phyloP scores from a whole-genome alignment of 2,113 vertebrate species.

The Mesitornis unicolor region DNA sequence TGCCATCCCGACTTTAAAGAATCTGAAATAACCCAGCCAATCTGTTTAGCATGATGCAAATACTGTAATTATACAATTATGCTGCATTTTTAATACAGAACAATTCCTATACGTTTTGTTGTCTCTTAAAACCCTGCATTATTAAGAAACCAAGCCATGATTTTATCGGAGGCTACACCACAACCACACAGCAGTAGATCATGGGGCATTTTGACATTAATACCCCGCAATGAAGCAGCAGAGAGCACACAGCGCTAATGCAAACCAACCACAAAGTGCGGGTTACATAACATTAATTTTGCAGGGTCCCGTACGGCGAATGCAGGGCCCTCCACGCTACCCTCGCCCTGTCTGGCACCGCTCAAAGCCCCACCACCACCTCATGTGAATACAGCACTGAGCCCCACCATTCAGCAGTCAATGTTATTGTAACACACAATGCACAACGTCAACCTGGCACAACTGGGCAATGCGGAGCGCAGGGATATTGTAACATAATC shows the following conservation, averaged over 20 bases:
- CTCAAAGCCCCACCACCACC: background rate
- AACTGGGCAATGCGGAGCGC: background rate
- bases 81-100: slow-evolving; percentile 67
- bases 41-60: slow-evolving; percentile 63
- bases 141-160: slow-evolving; percentile 10
- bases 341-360: background rate
- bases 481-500: background rate
- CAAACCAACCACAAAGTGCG: background rate
- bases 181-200: background rate
- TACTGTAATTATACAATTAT: slow-evolving; percentile 65
- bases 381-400: background rate
- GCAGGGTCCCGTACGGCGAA: background rate
- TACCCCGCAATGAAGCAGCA: slow-evolving; percentile 4
- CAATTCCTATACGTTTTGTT: slow-evolving; percentile 56
- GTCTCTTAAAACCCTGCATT: slow-evolving; percentile 39
- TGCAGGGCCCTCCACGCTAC: background rate
- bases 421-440: background rate
- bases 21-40: slow-evolving; percentile 54
- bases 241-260: slow-evolving; percentile 3
- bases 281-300: slow-evolving; percentile 16
- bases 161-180: slow-evolving; percentile 5
- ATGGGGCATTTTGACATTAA: slow-evolving; percentile 21
- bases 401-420: background rate
- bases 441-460: background rate
- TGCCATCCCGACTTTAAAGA: slow-evolving; percentile 65